These are phyloP conservation scores for Dastarcus helophoroides DNA, from an alignment of 2,888 invertebrate genomes.

Conservation along the genomic window DNA sequence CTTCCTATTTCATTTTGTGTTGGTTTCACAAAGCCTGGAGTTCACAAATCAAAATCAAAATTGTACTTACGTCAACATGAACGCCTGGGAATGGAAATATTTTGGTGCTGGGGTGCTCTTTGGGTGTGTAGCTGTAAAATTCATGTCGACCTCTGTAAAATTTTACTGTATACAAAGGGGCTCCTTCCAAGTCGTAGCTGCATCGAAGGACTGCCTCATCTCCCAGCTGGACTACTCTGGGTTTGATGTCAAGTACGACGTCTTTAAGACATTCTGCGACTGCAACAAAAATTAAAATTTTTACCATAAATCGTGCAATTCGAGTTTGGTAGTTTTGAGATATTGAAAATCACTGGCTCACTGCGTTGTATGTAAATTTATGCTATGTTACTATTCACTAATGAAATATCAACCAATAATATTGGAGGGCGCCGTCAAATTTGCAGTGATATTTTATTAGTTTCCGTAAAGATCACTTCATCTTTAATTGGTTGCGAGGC, in stretches of 20 bases:
- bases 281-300: conserved; percentile 27
- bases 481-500: too few relatives aligned
- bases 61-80: conserved; percentile 66
- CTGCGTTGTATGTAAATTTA: too few relatives aligned
- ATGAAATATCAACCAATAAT: too few relatives aligned
- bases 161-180: conserved; percentile 71
- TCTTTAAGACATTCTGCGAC: conserved; percentile 58
- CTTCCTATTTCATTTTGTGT: too few relatives aligned
- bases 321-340: too few relatives aligned
- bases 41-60: conserved; percentile 10
- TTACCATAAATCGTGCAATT: too few relatives aligned
- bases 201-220: conserved; percentile 60
- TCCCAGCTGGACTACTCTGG: conserved; percentile 55
- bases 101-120: conserved; percentile 59
- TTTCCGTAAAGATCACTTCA: too few relatives aligned
- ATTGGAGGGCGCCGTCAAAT: too few relatives aligned
- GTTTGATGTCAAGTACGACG: conserved; percentile 57
- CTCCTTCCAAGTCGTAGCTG: conserved; percentile 64
- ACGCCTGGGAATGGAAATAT: conserved; percentile 65
- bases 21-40: too few relatives aligned
- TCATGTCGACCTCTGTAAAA: conserved; percentile 77
- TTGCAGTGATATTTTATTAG: too few relatives aligned
- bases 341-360: too few relatives aligned
- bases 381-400: too few relatives aligned
- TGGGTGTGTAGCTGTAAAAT: conserved; percentile 74